Conservation (phyloP, 35 echinoderm and acorn worm species). For the Lytechinus variegatus region DNA sequence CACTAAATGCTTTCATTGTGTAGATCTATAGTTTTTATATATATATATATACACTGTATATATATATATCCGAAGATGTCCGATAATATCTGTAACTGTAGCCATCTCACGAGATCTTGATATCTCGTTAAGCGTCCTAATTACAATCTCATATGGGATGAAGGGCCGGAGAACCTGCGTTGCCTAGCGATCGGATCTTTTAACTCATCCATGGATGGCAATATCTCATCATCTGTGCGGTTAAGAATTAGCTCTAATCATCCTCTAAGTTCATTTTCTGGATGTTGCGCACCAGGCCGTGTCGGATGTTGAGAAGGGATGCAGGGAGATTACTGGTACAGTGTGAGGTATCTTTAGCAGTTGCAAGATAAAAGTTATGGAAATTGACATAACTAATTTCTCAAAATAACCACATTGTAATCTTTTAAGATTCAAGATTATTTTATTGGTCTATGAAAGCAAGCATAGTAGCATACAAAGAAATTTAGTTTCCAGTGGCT, state of each 20-base stretch:
- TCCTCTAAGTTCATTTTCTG: neutral
- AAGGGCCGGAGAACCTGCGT: neutral
- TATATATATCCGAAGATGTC: neutral
- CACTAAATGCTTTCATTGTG: neutral
- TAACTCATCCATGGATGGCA: constrained; percentile 20
- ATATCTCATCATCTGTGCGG: constrained; percentile 2
- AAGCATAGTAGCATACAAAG: too few species aligned
- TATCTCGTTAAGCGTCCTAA: neutral
- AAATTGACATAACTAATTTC: too few species aligned
- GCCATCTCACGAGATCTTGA: constrained; percentile 17
- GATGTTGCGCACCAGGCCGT: neutral
- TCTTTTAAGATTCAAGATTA: too few species aligned
- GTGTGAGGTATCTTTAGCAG: neutral
- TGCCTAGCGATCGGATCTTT: neutral
- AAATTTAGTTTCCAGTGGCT: too few species aligned
- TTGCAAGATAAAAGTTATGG: neutral
- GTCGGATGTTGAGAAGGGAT: neutral
- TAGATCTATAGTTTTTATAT: neutral
- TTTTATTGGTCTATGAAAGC: too few species aligned
- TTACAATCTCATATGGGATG: constrained; percentile 16
- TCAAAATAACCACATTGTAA: too few species aligned
- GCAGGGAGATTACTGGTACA: neutral
- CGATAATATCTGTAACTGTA: neutral
- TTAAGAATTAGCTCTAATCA: neutral
- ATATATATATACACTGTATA: too few species aligned